phyloP scores from a whole-genome alignment of 2,113 vertebrate species.

The Copsychus sechellarum region DNA sequence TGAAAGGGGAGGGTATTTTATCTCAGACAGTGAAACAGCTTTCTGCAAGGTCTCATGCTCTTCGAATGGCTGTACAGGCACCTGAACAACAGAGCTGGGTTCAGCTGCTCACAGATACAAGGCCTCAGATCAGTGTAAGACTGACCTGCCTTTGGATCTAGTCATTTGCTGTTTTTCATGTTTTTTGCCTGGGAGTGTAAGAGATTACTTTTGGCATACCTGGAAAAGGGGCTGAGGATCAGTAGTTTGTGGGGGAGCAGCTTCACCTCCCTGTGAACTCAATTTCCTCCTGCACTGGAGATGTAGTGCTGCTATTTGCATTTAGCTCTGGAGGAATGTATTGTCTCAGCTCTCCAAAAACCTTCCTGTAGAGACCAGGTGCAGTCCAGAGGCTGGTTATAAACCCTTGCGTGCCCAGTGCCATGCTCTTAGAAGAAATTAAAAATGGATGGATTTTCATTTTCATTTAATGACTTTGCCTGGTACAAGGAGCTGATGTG shows the following conservation, averaged over 20 bases:
- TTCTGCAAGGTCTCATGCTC: not conserved
- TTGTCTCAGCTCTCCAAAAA: not conserved
- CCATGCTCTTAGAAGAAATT: not conserved
- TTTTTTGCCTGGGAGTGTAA: not conserved
- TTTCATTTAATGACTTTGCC: not conserved
- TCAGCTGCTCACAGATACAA: not conserved
- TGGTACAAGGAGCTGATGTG: not conserved
- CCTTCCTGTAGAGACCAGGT: not conserved
- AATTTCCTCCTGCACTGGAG: not conserved
- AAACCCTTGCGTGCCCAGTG: not conserved
- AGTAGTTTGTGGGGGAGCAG: not conserved
- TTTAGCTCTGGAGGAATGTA: not conserved
- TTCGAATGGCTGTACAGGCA: not conserved
- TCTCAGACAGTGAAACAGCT: not conserved
- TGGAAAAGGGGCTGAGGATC: not conserved
- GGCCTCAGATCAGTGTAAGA: not conserved
- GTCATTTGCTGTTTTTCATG: not conserved
- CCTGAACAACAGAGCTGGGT: not conserved
- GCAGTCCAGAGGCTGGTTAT: not conserved
- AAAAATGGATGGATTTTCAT: slow-evolving; percentile 17
- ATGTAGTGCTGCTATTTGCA: not conserved
- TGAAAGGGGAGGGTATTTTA: not conserved
- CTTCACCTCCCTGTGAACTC: not conserved
- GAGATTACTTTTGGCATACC: not conserved
- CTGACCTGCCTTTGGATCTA: not conserved